Conservation (phyloP, 1,140 invertebrate genomes). For the Leptopilina clavipes region DNA sequence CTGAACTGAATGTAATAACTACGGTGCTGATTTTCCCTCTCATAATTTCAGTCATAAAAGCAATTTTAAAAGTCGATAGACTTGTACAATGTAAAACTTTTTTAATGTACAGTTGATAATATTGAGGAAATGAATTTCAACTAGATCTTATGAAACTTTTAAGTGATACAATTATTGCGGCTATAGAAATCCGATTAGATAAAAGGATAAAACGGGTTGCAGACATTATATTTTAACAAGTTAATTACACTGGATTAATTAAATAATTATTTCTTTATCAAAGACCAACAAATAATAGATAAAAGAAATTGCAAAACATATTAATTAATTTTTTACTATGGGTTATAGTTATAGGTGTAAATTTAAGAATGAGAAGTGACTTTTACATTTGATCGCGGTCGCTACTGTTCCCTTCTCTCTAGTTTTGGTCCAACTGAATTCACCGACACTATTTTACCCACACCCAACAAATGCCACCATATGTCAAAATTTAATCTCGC, state of each 20-base stretch:
- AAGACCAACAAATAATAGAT: no score
- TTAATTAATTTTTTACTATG: no score
- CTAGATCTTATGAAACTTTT: not conserved
- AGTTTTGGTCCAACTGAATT: constrained; percentile 10
- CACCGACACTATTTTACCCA: constrained; percentile 11
- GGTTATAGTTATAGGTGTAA: no score
- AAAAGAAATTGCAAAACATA: no score
- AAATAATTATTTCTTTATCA: no score
- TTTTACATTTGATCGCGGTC: constrained; percentile 2
- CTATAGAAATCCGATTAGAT: constrained; percentile 8
- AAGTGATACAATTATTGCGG: not conserved
- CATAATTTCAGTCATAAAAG: not conserved
- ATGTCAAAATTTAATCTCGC: constrained; percentile 27
- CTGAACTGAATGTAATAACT: no score
- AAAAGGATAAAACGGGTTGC: not conserved
- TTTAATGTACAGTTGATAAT: not conserved
- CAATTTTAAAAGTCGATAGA: not conserved
- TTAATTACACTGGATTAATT: no score
- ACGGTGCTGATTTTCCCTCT: no score
- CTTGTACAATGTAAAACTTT: not conserved
- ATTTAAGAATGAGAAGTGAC: not conserved
- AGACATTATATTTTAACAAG: no score
- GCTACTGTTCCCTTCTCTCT: not conserved
- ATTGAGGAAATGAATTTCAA: not conserved
- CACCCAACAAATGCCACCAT: constrained; percentile 14